Conservation (phyloP, 2,888 invertebrate genomes). For the Clusia tigrina region DNA sequence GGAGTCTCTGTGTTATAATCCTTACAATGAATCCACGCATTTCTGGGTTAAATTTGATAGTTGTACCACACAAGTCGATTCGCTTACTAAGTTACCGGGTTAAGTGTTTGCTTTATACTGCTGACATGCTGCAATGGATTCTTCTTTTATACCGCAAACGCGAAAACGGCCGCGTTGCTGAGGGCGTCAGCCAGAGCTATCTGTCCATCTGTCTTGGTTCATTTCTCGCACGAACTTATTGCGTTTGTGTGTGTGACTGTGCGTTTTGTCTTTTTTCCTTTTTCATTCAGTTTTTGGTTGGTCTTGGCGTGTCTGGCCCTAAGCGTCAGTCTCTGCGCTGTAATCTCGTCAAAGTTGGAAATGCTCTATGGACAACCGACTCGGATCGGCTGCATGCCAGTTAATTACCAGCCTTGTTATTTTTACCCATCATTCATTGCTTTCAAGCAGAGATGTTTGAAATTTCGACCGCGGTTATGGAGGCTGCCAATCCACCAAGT, state of each 20-base stretch:
- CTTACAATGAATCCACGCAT: constrained; percentile 64
- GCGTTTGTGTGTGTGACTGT: constrained; percentile 1
- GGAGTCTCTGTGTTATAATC: neutral
- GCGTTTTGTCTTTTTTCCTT: constrained; percentile 16
- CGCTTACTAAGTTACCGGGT: constrained; percentile 40
- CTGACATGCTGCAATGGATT: constrained; percentile 39
- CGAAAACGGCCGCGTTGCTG: constrained; percentile 3
- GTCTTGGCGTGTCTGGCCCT: constrained; percentile 13
- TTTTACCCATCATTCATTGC: constrained; percentile 5
- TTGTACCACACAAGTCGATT: constrained; percentile 41
- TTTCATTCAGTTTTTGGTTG: constrained; percentile 16
- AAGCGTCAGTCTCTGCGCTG: neutral
- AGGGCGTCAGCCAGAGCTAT: neutral
- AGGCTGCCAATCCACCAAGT: neutral
- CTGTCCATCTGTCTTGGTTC: neutral
- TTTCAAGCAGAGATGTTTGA: neutral
- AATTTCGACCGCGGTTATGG: neutral
- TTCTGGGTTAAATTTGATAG: constrained; percentile 49
- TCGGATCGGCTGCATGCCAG: constrained; percentile 17
- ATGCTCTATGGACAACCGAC: neutral
- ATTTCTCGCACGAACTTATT: neutral
- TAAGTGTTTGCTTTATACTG: constrained; percentile 48
- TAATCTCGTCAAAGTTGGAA: neutral
- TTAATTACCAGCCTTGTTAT: constrained; percentile 29
- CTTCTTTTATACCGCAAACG: constrained; percentile 50